Evolutionary conservation across 2,113 vertebrate genomes (phyloP).

Genomic region (Laticauda laticaudata): DNA sequence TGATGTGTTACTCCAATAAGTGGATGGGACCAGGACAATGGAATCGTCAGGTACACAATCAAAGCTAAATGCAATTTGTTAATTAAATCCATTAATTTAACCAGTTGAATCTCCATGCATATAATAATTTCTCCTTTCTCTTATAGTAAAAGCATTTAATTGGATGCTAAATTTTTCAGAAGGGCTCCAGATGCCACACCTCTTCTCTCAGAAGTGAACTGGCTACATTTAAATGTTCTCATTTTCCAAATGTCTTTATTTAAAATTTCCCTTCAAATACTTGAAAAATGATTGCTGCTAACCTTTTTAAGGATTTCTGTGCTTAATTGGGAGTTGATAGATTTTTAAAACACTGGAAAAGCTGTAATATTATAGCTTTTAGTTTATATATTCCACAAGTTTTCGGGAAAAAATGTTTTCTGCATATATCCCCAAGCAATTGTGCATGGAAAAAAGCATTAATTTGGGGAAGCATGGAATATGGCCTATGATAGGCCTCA

Average conservation of each 20-base stretch:
- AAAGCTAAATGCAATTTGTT: neutral
- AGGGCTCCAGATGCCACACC: neutral
- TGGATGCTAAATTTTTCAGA: neutral
- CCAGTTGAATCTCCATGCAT: neutral
- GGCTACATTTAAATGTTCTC: neutral
- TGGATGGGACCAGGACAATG: neutral
- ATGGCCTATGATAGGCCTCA: neutral
- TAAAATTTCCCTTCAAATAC: neutral
- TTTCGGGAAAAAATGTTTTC: neutral
- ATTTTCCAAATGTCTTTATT: neutral
- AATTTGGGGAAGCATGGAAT: neutral
- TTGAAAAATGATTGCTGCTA: neutral
- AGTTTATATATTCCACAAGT: neutral
- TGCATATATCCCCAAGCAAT: neutral
- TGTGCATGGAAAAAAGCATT: neutral
- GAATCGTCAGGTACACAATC: neutral
- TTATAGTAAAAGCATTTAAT: neutral
- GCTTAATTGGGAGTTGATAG: neutral
- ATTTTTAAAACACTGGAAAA: neutral
- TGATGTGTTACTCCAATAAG: neutral
- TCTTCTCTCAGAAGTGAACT: neutral
- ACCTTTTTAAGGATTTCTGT: neutral
- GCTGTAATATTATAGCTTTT: neutral
- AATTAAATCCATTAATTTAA: neutral
- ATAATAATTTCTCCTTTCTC: neutral